Evolutionary conservation across 2,888 invertebrate genomes (phyloP).

Genomic region (Germaria angustata): DNA sequence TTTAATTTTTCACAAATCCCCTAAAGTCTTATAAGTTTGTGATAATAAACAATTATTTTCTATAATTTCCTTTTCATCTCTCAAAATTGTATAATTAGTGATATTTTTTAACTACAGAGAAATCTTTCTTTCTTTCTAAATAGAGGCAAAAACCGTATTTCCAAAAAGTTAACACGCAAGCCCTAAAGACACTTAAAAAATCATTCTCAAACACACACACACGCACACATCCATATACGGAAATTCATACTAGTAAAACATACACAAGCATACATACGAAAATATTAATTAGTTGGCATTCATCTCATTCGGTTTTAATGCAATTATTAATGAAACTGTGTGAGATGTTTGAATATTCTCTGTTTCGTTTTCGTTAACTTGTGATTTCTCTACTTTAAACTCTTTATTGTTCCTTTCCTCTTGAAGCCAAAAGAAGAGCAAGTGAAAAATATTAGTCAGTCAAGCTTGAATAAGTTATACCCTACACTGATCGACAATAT

Average conservation of each 20-base stretch:
- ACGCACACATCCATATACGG: background rate
- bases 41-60: slow-evolving; percentile 12
- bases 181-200: slow-evolving; percentile 36
- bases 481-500: background rate
- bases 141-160: slow-evolving; percentile 21
- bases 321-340: slow-evolving; percentile 32
- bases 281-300: slow-evolving; percentile 13
- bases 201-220: background rate
- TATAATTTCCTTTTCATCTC: slow-evolving; percentile 31
- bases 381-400: slow-evolving; percentile 6
- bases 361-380: slow-evolving; percentile 25
- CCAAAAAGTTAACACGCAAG: slow-evolving; percentile 46
- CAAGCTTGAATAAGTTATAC: background rate
- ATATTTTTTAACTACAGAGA: slow-evolving; percentile 18
- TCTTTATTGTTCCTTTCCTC: slow-evolving; percentile 23
- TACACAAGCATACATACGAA: background rate
- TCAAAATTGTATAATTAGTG: slow-evolving; percentile 41
- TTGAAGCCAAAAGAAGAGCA: background rate
- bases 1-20: background rate
- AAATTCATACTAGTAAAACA: too few species aligned
- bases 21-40: background rate
- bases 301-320: slow-evolving; percentile 12
- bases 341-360: slow-evolving; percentile 24
- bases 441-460: background rate
- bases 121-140: slow-evolving; percentile 6